These are phyloP conservation scores for Acrobasis repandana DNA, from an alignment of 2,888 invertebrate genomes.

Conservation along the genomic window DNA sequence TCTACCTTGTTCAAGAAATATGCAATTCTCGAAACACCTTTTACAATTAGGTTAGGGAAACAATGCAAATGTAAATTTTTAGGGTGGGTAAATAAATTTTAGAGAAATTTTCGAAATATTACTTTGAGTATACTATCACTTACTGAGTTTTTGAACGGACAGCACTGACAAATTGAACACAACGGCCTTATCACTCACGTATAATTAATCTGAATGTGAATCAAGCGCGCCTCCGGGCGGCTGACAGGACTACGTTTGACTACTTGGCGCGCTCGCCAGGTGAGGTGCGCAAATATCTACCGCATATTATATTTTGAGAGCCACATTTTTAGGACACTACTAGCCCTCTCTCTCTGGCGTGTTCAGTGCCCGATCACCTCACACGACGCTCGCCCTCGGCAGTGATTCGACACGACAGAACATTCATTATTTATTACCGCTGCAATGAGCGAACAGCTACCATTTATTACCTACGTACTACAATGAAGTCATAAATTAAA, in stretches of 20 bases:
- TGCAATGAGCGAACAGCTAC: neutral
- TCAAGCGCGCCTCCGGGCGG: slow-evolving; percentile 49
- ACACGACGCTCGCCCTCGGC: slow-evolving; percentile 23
- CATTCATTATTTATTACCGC: neutral
- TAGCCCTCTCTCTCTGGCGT: slow-evolving; percentile 48
- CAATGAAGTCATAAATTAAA: slow-evolving; percentile 7
- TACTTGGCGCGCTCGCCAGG: slow-evolving; percentile 64
- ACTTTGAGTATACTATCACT: neutral
- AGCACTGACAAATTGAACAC: slow-evolving; percentile 23
- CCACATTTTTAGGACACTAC: slow-evolving; percentile 57
- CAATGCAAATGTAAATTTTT: neutral
- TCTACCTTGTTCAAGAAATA: neutral
- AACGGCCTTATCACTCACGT: slow-evolving; percentile 54
- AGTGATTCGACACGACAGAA: slow-evolving; percentile 7
- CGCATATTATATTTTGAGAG: slow-evolving; percentile 70
- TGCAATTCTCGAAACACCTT: neutral
- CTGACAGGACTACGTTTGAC: slow-evolving; percentile 58
- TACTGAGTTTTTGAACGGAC: neutral
- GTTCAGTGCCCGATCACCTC: slow-evolving; percentile 35
- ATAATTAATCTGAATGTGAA: slow-evolving; percentile 42
- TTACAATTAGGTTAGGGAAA: neutral
- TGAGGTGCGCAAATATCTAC: slow-evolving; percentile 62
- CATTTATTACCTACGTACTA: neutral
- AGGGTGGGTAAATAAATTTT: neutral
- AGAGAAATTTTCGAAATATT: neutral